Percentiles rank a stretch among this genome's conserved stretches.
phyloP scores from a whole-genome alignment of 64 coral and sea anemone genomes.

The Orbicella faveolata region DNA sequence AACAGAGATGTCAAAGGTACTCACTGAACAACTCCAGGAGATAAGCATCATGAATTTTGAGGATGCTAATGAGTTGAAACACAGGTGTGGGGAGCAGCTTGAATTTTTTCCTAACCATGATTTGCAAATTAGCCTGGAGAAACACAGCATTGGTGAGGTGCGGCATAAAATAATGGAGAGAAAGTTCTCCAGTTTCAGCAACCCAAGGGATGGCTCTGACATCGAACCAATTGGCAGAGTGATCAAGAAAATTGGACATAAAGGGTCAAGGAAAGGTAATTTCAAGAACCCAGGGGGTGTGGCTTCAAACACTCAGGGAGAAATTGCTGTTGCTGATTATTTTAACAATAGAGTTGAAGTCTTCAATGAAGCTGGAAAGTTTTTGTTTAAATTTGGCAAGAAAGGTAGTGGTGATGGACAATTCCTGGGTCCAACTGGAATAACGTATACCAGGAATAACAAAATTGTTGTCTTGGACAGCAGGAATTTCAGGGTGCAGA shows the following conservation, averaged over 20 bases:
- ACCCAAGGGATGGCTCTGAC: not conserved
- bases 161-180: conserved; percentile 49
- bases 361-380: conserved; percentile 66
- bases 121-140: conserved; percentile 26
- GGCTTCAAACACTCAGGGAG: conserved; percentile 63
- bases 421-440: conserved; percentile 72
- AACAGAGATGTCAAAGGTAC: conserved; percentile 57
- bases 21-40: conserved; percentile 81
- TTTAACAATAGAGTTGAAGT: conserved; percentile 92
- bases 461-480: conserved; percentile 87
- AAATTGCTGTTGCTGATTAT: conserved; percentile 79
- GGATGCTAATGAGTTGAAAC: conserved; percentile 24
- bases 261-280: conserved; percentile 72
- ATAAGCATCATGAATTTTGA: conserved; percentile 69
- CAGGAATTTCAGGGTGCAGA: conserved; percentile 76
- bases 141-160: conserved; percentile 46
- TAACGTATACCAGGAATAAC: conserved; percentile 57
- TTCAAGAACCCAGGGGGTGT: conserved; percentile 83
- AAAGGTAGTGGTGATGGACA: conserved; percentile 69
- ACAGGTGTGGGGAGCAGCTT: conserved; percentile 60
- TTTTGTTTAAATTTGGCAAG: conserved; percentile 88
- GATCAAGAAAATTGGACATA: conserved; percentile 85
- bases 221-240: conserved; percentile 52
- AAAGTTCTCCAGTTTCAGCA: not conserved
- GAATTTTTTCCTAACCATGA: conserved; percentile 68